Percentiles rank a stretch among this genome's conserved stretches.
Conservation (phyloP, 2,113 vertebrate genomes). For the Nothocercus nigrocapillus region DNA sequence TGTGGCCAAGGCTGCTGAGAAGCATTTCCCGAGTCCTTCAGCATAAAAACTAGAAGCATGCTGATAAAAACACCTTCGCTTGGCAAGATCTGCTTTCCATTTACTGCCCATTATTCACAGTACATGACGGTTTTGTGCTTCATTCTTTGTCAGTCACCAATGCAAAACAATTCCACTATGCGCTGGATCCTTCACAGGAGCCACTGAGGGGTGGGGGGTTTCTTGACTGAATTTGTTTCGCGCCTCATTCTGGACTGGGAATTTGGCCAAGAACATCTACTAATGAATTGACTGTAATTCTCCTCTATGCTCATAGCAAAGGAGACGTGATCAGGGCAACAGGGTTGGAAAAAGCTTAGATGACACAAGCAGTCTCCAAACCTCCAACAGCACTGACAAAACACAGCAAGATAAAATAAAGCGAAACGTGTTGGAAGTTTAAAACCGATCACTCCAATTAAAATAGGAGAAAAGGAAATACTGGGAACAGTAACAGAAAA, state of each 20-base stretch:
- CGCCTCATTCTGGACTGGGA: background rate
- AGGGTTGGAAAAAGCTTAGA: constrained; percentile 7
- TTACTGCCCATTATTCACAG: constrained; percentile 27
- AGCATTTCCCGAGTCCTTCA: constrained; percentile 10
- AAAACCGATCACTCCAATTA: background rate
- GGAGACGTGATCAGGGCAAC: background rate
- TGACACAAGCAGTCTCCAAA: background rate
- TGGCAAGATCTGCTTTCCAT: background rate
- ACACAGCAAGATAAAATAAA: background rate
- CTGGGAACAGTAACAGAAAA: background rate
- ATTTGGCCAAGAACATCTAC: constrained; percentile 30
- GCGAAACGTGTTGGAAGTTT: background rate
- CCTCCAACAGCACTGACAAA: background rate
- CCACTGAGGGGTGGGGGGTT: background rate
- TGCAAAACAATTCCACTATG: background rate
- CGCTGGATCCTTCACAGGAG: background rate
- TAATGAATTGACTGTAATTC: constrained; percentile 44
- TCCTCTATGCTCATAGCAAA: background rate
- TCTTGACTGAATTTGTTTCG: background rate
- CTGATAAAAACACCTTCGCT: background rate
- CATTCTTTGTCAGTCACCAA: background rate
- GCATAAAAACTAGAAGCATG: constrained; percentile 26
- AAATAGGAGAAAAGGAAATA: background rate
- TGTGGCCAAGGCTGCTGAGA: background rate
- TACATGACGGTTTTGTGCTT: constrained; percentile 8